Conservation (phyloP, 2,888 invertebrate species). For the Cryptocephalus primarius region DNA sequence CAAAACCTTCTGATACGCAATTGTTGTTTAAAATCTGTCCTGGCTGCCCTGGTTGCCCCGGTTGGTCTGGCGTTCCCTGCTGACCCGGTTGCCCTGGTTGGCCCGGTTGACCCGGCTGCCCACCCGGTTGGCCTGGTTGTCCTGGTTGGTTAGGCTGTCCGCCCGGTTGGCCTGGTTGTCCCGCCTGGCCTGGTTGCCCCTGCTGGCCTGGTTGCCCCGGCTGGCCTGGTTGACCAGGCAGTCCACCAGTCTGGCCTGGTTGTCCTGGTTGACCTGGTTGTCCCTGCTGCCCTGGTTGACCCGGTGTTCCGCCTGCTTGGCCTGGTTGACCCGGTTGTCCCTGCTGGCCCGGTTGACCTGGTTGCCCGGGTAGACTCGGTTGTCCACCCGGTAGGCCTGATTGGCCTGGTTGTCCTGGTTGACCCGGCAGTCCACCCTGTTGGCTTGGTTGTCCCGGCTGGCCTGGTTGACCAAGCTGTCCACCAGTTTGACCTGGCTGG, state of each 20-base stretch:
- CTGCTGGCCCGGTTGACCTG: too few species aligned
- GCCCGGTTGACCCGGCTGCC: neutral
- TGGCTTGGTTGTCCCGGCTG: too few species aligned
- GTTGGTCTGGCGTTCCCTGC: neutral
- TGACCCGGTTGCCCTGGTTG: too few species aligned
- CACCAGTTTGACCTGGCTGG: neutral
- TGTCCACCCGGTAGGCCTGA: too few species aligned
- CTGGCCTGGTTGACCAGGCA: too few species aligned
- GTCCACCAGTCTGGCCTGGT: too few species aligned
- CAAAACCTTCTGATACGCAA: constrained; percentile 58
- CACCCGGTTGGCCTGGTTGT: neutral
- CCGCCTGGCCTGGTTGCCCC: neutral
- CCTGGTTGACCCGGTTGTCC: too few species aligned
- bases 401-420: neutral
- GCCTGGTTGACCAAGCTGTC: too few species aligned
- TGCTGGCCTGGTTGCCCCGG: too few species aligned
- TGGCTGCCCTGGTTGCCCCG: neutral
- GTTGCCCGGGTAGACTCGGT: too few species aligned
- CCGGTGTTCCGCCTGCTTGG: too few species aligned
- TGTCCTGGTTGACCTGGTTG: neutral
- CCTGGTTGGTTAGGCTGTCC: neutral
- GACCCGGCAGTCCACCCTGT: neutral
- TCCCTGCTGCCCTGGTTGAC: too few species aligned
- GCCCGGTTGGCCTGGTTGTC: neutral
- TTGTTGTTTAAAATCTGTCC: constrained; percentile 9